Base-by-base conservation (phyloP, 2,113 vertebrate genomes). In the Aix galericulata region DNA sequence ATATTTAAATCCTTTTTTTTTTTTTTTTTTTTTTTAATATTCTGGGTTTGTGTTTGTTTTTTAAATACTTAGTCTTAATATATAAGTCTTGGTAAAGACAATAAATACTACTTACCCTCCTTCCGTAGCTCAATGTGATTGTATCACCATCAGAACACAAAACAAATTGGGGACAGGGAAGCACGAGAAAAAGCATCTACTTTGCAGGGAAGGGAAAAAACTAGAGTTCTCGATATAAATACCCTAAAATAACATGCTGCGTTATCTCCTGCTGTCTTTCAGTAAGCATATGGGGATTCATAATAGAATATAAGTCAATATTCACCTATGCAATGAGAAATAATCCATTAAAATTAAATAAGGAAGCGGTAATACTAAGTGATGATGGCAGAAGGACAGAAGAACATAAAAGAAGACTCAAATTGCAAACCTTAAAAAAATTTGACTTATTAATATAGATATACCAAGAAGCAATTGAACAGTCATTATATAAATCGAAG, bases 141-240 rank as follows among this genome's bases (percentile, higher is more conserved):
- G 91, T 93, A 90, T 58, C 88, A 95, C 36, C 78, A 95, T 26
- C 93, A 94, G 67, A 97, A 91, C 42, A 95, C 36, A 95, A 91
- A 95, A 88, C 36, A 93, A 84, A 73, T 74, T 60, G 12, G 66
- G 83, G 91, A 85, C 55, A 90, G 15, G 76, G 91, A 86, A 86
- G 34, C 66, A 82, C 20, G 73, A 93, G 52, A 90, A 52, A 63
- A 55, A 74, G 21, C 13, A 66, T 84, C 82, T 91, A 42, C 10
- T 1, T 92, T 75, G 66, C 86, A 84, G 26, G 64, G 73, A 88
- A 77, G 56, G 82, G 73, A 68, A 66, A 77, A 95, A 55, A 26
- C 94, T 93, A 59, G 11, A 74, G 48, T 86, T 94, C 91, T 95
- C 27, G 67, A 72, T 2, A n/a, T 16, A 91, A 69, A 84, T 62